phyloP scores from a whole-genome alignment of 2,113 vertebrate genomes.

The Mohoua ochrocephala region DNA sequence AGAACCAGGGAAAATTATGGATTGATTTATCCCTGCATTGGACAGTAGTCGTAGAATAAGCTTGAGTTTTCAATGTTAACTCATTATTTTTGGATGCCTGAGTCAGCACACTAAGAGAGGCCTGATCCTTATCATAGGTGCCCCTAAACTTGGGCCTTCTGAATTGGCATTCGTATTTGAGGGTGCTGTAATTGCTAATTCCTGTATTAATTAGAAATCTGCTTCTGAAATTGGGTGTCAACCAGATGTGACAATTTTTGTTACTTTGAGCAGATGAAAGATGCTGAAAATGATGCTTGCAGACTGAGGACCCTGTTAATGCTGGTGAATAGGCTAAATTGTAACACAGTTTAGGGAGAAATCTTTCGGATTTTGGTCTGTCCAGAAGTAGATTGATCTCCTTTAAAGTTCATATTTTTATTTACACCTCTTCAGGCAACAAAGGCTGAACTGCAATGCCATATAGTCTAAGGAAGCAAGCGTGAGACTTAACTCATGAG shows the following conservation, averaged over 20 bases:
- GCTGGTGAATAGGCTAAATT: background rate
- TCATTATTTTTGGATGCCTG: background rate
- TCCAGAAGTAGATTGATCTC: background rate
- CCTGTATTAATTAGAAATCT: background rate
- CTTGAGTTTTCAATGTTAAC: background rate
- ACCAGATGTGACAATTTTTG: background rate
- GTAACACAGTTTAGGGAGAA: background rate
- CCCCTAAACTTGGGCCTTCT: background rate
- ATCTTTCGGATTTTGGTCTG: background rate
- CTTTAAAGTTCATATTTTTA: background rate
- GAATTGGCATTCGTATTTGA: background rate
- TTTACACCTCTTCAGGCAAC: background rate
- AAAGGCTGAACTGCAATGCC: background rate
- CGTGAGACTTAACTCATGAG: background rate
- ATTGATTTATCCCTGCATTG: background rate
- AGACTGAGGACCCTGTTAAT: background rate
- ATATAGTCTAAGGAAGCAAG: fast-evolving
- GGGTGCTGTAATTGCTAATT: background rate
- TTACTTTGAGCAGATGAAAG: background rate
- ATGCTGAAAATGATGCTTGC: background rate
- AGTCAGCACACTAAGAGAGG: background rate
- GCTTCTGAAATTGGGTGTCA: background rate
- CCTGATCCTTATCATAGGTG: background rate
- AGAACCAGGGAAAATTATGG: background rate
- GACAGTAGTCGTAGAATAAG: background rate